phyloP scores from a whole-genome alignment of 2,113 vertebrate genomes.

The Cebidichthys violaceus region DNA sequence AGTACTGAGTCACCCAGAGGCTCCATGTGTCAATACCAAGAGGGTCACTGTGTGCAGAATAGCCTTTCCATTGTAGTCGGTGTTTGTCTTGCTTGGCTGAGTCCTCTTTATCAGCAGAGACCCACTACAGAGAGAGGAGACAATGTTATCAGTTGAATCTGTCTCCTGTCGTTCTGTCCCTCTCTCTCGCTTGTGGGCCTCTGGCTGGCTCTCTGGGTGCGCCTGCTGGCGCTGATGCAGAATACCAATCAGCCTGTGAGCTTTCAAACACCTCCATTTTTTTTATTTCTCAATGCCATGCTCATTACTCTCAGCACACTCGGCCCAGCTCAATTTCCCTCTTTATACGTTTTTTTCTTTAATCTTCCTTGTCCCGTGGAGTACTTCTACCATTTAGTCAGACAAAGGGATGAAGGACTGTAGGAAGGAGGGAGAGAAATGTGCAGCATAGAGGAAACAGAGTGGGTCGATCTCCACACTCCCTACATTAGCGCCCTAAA shows the following conservation, averaged over 20 bases:
- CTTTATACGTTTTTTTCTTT: neutral
- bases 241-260: constrained; percentile 40
- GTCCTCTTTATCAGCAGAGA: constrained; percentile 53
- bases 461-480: neutral
- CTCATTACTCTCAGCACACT: neutral
- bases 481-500: constrained; percentile 32
- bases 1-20: constrained; percentile 68
- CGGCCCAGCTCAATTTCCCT: neutral
- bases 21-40: constrained; percentile 50
- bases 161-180: constrained; percentile 20
- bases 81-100: constrained; percentile 40
- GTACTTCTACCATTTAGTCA: constrained; percentile 12
- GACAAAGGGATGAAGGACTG: neutral
- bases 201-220: constrained; percentile 33
- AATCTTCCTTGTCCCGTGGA: neutral
- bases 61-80: constrained; percentile 38
- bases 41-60: constrained; percentile 28
- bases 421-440: neutral
- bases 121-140: constrained; percentile 46
- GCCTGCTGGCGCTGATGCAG: constrained; percentile 24
- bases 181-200: neutral
- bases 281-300: constrained; percentile 17
- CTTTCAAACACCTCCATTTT: constrained; percentile 22
- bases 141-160: constrained; percentile 51
- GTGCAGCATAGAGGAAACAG: constrained; percentile 8